These are phyloP conservation scores for Phalacrocorax carbo DNA, from an alignment of 2,113 vertebrate genomes.

Conservation along the genomic window DNA sequence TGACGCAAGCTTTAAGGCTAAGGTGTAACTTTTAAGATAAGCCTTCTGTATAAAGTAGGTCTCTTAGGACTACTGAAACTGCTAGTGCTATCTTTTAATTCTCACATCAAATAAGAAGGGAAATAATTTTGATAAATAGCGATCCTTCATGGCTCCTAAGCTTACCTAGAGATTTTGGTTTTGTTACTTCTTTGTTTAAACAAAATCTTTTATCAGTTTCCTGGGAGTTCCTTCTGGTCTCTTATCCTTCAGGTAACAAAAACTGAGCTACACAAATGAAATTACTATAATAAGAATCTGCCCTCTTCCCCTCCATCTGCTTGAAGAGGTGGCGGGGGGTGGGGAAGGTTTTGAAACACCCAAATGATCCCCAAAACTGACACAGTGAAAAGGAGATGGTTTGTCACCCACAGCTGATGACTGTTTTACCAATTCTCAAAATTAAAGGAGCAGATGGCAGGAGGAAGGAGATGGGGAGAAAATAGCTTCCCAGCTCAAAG, in stretches of 20 bases:
- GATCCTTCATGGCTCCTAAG: not conserved
- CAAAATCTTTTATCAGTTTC: not conserved
- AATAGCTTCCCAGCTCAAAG: constrained; percentile 11
- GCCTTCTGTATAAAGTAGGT: not conserved
- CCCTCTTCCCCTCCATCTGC: not conserved
- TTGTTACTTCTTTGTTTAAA: not conserved
- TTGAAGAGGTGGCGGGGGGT: not conserved
- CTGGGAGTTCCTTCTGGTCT: not conserved
- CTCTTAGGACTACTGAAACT: not conserved
- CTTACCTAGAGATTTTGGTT: not conserved
- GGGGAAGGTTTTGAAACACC: not conserved
- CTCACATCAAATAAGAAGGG: not conserved
- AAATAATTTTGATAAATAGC: not conserved
- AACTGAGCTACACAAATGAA: not conserved
- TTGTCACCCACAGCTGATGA: not conserved
- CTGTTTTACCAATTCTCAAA: not conserved
- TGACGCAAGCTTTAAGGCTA: no score
- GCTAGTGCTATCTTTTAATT: not conserved
- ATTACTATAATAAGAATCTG: not conserved
- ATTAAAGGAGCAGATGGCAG: constrained; percentile 35
- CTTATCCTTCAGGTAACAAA: not conserved
- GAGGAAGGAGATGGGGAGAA: constrained; percentile 17
- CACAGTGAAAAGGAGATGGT: not conserved
- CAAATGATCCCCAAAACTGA: not conserved
- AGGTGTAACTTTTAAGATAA: no score